Base-by-base conservation (phyloP, 2,797 vertebrate species). In the Spinibarbus caldwelli region DNA sequence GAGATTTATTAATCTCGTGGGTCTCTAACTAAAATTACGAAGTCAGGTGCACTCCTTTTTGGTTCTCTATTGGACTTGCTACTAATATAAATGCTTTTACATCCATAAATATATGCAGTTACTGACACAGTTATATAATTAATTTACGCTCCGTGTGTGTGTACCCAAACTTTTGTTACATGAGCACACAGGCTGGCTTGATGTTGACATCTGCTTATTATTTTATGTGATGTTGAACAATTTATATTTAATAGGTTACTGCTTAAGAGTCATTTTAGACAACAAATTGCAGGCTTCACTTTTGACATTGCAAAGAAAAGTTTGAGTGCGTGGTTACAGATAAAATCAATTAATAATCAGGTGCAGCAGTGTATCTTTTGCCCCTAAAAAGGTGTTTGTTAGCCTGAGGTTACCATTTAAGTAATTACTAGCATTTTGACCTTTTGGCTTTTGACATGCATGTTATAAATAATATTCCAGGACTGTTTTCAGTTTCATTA, bases 311-410 rank as follows among this genome's bases (percentile, higher is more conserved):
- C 21, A 59, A 36, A 38, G 52, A 59, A 23, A 12, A 5, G 41
- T 64, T 26, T 34, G 10, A 19, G 6, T 43, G 81, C 64, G 38
- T 34, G 41, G 26, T 66, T 31, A 36, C 45, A 41, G 23, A 76
- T 29, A 8, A 41, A 47, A 45, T 72, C 10, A 12, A 67, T 83
- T 17, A 67, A 26, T 66, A 83, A 83, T 76, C 52, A 6, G 52
- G 36, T 19, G 21, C 36, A 62, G 52, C 38, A 31, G 21, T 26
- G 31, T 64, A 57, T 38, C 57, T 66, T 64, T 57, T 64, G 12
- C 17, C 17, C 17, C 38, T 71, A 36, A 52, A 38, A 45, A 43
- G 12, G 8, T 47, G 38, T 36, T 43, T 72, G 21, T 47, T 83
- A 14, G 15, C 15, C 0, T 8, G 2, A 29, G 26, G 47, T 81